Conservation (phyloP, 2,888 invertebrate genomes). For the Imbricaverruca yamaguchii region DNA sequence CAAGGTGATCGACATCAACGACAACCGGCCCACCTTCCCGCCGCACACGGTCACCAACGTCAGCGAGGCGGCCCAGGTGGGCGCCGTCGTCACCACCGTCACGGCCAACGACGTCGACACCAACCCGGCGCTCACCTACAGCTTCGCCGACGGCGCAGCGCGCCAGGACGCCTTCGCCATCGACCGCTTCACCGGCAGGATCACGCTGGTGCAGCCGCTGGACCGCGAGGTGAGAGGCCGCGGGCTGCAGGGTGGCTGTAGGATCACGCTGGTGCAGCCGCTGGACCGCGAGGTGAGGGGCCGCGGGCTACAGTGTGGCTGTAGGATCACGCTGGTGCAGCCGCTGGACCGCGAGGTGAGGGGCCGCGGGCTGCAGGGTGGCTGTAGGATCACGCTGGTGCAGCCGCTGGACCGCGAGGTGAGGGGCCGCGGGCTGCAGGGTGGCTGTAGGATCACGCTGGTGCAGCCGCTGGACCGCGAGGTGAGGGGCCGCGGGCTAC, state of each 20-base stretch:
- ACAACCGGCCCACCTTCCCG: constrained; percentile 94
- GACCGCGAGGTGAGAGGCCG: constrained; percentile 59
- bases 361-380: not conserved
- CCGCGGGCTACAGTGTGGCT: not conserved
- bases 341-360: constrained; percentile 67
- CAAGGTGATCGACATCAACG: constrained; percentile 89
- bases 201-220: constrained; percentile 67
- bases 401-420: constrained; percentile 70
- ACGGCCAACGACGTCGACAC: constrained; percentile 97
- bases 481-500: not conserved
- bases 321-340: constrained; percentile 72
- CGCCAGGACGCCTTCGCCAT: constrained; percentile 61
- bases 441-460: constrained; percentile 70
- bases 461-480: constrained; percentile 76
- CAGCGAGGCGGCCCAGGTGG: constrained; percentile 67
- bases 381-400: constrained; percentile 75
- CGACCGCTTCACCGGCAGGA: constrained; percentile 85
- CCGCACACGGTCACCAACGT: constrained; percentile 75
- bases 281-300: constrained; percentile 64
- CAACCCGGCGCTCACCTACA: constrained; percentile 79
- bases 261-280: constrained; percentile 67
- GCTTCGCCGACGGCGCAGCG: constrained; percentile 50
- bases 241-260: constrained; percentile 37
- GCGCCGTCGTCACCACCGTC: constrained; percentile 78
- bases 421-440: not conserved